Conservation (phyloP, 2,113 vertebrate species). For the Hyla sarda region DNA sequence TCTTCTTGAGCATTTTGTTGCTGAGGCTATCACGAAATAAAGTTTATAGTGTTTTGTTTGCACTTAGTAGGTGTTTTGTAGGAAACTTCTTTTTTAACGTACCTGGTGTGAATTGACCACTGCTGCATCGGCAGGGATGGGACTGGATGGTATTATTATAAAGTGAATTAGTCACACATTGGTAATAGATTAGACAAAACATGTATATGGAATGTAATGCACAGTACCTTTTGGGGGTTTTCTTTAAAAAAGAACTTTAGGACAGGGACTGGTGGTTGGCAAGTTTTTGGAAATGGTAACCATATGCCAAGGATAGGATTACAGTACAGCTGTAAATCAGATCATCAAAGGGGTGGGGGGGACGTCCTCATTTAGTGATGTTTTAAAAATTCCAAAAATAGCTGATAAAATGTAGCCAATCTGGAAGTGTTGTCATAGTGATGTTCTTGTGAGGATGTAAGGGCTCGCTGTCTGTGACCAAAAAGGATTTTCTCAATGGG, state of each 20-base stretch:
- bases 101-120: neutral
- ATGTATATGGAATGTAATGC: neutral
- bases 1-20: neutral
- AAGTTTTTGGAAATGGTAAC: neutral
- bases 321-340: neutral
- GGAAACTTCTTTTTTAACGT: neutral
- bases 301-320: neutral
- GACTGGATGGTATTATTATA: neutral
- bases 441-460: neutral
- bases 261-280: neutral
- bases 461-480: neutral
- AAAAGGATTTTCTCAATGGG: neutral
- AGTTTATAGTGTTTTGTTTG: neutral
- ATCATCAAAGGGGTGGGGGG: no score
- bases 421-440: neutral
- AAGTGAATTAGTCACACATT: neutral
- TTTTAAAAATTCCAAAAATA: neutral
- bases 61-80: slow-evolving; percentile 30
- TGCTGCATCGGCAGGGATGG: neutral
- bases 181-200: neutral
- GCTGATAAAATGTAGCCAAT: neutral
- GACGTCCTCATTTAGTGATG: neutral
- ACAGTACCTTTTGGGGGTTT: neutral
- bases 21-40: neutral
- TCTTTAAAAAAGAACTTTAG: neutral